Percentiles rank a stretch among this genome's conserved stretches.
Evolutionary conservation across 2,888 invertebrate species (phyloP).

Genomic region (Oxytorus armatus): DNA sequence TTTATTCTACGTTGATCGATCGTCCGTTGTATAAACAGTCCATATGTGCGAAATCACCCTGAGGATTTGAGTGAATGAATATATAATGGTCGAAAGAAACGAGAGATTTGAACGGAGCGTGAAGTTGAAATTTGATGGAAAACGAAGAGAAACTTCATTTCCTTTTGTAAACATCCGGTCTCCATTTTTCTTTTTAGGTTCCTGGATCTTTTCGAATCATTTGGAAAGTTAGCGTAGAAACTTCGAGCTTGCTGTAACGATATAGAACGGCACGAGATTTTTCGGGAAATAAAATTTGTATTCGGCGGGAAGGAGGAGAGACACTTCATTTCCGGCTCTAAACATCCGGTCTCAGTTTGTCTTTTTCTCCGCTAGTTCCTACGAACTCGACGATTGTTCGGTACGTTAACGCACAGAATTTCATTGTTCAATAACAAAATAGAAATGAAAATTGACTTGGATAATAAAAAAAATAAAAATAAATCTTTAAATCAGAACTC

Average conservation of each 20-base stretch:
- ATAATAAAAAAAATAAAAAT: not conserved
- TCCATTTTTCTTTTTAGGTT: too few species aligned
- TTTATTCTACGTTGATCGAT: not conserved
- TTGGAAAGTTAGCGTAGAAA: too few species aligned
- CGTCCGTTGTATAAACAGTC: not conserved
- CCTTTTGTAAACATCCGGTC: too few species aligned
- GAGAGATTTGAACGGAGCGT: too few species aligned
- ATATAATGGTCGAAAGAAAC: not conserved
- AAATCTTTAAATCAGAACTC: slow-evolving; percentile 34
- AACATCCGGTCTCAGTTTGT: not conserved
- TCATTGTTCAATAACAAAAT: not conserved
- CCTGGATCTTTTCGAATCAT: too few species aligned
- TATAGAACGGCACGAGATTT: not conserved
- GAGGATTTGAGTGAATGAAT: not conserved
- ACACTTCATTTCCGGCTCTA: not conserved
- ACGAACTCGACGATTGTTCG: too few species aligned
- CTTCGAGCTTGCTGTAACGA: too few species aligned
- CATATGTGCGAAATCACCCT: not conserved
- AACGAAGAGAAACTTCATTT: too few species aligned
- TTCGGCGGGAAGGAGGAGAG: not conserved
- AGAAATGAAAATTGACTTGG: not conserved
- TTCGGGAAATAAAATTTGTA: not conserved
- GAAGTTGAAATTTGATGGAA: too few species aligned
- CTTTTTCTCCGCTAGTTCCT: not conserved
- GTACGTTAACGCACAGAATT: not conserved